phyloP scores from a whole-genome alignment of 2,113 vertebrate genomes.

The Calidris pygmaea region DNA sequence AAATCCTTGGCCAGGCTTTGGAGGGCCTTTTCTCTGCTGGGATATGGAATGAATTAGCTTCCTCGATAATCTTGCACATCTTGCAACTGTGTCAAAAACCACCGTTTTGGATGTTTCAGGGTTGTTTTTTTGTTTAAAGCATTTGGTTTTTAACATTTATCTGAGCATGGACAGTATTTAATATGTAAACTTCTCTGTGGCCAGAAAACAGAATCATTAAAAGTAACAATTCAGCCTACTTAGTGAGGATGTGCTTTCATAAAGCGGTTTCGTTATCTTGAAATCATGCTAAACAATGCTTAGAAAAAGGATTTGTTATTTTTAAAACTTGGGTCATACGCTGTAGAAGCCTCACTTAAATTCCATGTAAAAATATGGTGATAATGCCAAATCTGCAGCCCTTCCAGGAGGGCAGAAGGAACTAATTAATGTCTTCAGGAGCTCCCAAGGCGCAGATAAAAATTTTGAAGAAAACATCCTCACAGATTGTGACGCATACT shows the following conservation, averaged over 20 bases:
- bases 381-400: background rate
- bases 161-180: background rate
- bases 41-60: background rate
- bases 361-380: background rate
- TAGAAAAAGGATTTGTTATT: background rate
- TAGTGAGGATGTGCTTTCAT: background rate
- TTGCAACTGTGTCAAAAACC: background rate
- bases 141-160: background rate
- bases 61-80: background rate
- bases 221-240: background rate
- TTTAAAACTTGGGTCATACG: background rate
- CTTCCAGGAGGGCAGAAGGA: background rate
- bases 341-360: background rate
- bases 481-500: background rate
- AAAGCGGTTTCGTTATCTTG: background rate
- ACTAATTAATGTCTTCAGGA: background rate
- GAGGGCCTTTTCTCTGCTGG: background rate
- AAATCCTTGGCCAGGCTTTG: background rate
- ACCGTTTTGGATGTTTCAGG: background rate
- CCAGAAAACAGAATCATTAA: background rate
- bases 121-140: background rate
- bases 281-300: background rate
- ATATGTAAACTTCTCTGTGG: background rate
- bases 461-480: background rate
- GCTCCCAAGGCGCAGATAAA: background rate